Evolutionary conservation across 2,797 vertebrate species (phyloP).

Genomic region (Poeciliopsis paucimaculata): DNA sequence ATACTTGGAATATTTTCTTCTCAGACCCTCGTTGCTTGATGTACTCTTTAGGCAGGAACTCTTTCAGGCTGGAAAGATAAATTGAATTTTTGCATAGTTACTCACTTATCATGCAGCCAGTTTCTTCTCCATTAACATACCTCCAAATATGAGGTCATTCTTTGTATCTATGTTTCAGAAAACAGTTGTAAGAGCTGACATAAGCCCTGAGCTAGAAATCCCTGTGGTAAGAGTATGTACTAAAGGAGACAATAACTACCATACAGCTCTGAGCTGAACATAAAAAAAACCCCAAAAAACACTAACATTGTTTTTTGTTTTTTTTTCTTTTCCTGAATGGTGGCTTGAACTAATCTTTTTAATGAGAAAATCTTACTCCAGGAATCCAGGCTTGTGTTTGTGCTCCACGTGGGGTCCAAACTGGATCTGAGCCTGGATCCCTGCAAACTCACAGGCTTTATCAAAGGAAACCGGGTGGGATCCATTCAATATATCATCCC

Average conservation of each 20-base stretch:
- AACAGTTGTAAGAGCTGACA: constrained; percentile 72
- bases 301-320: constrained; percentile 1
- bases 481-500: constrained; percentile 98
- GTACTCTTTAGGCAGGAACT: constrained; percentile 98
- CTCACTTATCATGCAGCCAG: constrained; percentile 54
- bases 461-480: constrained; percentile 99
- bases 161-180: constrained; percentile 62
- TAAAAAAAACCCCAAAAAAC: background rate
- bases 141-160: constrained; percentile 68
- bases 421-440: constrained; percentile 98
- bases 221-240: constrained; percentile 46
- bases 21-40: constrained; percentile 96
- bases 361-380: constrained; percentile 87
- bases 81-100: constrained; percentile 69
- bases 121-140: constrained; percentile 68
- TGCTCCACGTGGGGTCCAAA: constrained; percentile 97
- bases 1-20: constrained; percentile 98
- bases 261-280: constrained; percentile 15
- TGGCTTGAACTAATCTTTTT: constrained; percentile 28
- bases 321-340: constrained; percentile 3
- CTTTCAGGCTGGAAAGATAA: constrained; percentile 88
- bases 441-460: constrained; percentile 97
- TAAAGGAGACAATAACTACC: constrained; percentile 41
- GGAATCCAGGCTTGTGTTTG: constrained; percentile 98
- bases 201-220: constrained; percentile 62